These are phyloP conservation scores for Amphimedon queenslandica DNA, from an alignment of 37 sponge, comb jelly and placozoan genomes.

Conservation along the genomic window DNA sequence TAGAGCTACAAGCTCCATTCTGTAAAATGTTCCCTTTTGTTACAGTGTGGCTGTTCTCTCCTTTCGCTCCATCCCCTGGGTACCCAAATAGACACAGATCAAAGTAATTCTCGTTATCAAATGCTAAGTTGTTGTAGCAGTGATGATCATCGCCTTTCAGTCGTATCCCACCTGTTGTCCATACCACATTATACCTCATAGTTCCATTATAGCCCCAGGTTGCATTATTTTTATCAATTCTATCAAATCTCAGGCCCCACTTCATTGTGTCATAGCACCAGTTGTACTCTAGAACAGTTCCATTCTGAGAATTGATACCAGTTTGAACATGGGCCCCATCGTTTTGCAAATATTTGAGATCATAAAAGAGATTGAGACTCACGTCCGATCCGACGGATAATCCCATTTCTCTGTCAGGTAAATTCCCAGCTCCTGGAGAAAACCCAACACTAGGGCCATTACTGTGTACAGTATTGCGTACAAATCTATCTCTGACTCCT, in stretches of 20 bases:
- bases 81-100: constrained; percentile 14
- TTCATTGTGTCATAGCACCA: constrained; percentile 22
- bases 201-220: constrained; percentile 26
- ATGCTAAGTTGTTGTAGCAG: constrained; percentile 18
- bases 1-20: constrained; percentile 1
- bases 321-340: constrained; percentile 27
- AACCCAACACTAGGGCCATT: constrained; percentile 29
- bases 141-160: constrained; percentile 33
- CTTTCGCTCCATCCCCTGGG: constrained; percentile 21
- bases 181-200: constrained; percentile 11
- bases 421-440: constrained; percentile 6
- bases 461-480: constrained; percentile 31
- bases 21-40: constrained; percentile 6
- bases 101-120: constrained; percentile 13
- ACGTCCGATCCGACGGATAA: neutral
- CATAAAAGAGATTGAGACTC: constrained; percentile 14
- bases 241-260: constrained; percentile 15
- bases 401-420: neutral
- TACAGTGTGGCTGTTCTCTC: constrained; percentile 24
- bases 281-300: constrained; percentile 3
- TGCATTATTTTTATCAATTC: neutral
- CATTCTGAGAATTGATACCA: constrained; percentile 2
- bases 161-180: constrained; percentile 12
- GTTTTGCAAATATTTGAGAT: constrained; percentile 21
- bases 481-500: constrained; percentile 20